Evolutionary conservation across 2,113 vertebrate genomes (phyloP), one percentile per base, ranked within the genome.

Genomic region (Damaliscus lunatus): DNA sequence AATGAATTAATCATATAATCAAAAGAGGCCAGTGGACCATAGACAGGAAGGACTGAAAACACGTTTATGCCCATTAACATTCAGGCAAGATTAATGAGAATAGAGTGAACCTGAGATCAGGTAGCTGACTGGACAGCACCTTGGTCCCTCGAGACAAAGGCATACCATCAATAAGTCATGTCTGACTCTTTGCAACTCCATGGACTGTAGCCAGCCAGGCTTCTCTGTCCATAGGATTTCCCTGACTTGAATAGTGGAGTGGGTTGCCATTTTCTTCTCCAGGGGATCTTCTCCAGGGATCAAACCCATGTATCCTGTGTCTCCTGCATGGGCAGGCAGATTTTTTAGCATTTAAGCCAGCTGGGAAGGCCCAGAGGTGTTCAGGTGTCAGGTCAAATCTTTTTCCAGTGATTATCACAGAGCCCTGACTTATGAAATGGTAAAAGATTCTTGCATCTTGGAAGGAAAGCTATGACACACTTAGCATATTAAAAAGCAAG

Each of bases 341-440:
- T 21, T 12, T 40, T 71, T 71, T 71, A 71, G 9, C n/a, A 40
- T 2, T 5, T 71, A 40, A 40, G n/a, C n/a, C n/a, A 71, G n/a
- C 9, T 40, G n/a, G n/a, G 19, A 40, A 71, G 67, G 17, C 67
- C 10, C 67, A 71, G 84, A 57, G 33, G 8, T 71, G 7, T 91
- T 59, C 14, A 77, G 36, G n/a, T 83, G 53, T 81, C 59, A 43
- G 27, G 48, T 62, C 21, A 94, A 95, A 55, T 62, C 10, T 52
- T 50, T 88, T 97, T 16, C 33, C 40, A 53, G 31, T 40, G 19
- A 74, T 80, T 90, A 17, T 96, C 59, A 40, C 43, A 36, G 83
- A 89, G 50, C 57, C 33, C 29, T 31, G 31, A 94, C 21, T 33
- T 81, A 53, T 29, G 16, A 62, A 43, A 67, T 91, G 74, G 33